phyloP scores from a whole-genome alignment of 2,797 vertebrate genomes.

The Geotrypetes seraphini region DNA sequence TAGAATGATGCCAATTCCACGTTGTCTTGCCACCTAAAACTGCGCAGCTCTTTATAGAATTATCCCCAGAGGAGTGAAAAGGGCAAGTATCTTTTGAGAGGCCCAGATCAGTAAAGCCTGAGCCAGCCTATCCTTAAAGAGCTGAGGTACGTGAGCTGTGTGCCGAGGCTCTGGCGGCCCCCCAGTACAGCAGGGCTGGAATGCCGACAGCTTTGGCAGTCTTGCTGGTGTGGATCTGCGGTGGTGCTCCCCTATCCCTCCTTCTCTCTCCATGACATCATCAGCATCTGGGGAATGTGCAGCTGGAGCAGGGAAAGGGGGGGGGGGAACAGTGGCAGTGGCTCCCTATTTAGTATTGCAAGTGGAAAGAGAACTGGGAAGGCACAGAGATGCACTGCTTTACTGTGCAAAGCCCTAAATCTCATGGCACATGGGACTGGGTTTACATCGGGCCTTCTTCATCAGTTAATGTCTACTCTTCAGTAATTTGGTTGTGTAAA shows the following conservation, averaged over 20 bases:
- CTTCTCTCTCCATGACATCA: not conserved
- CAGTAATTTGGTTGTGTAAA: too few species aligned
- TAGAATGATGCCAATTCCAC: too few species aligned
- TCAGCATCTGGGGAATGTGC: not conserved
- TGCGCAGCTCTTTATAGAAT: too few species aligned
- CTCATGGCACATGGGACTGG: too few species aligned
- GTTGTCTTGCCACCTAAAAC: too few species aligned
- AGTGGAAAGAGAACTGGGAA: not conserved
- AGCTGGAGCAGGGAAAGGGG: not conserved
- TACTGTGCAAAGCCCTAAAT: not conserved
- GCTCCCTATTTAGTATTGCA: not conserved
- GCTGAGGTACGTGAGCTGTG: too few species aligned
- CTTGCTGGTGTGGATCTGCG: not conserved
- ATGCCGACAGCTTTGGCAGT: constrained; percentile 3
- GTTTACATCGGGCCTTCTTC: too few species aligned
- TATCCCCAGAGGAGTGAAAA: too few species aligned
- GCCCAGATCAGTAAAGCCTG: too few species aligned
- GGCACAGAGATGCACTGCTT: not conserved
- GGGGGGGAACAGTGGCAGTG: not conserved
- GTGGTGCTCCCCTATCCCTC: not conserved
- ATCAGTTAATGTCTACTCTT: too few species aligned
- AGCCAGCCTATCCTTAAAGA: too few species aligned
- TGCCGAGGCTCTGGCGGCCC: not conserved
- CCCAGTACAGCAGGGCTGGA: not conserved
- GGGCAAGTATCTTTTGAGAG: too few species aligned